Evolutionary conservation across 1,140 invertebrate genomes (phyloP).

Genomic region (Megalopta genalis): DNA sequence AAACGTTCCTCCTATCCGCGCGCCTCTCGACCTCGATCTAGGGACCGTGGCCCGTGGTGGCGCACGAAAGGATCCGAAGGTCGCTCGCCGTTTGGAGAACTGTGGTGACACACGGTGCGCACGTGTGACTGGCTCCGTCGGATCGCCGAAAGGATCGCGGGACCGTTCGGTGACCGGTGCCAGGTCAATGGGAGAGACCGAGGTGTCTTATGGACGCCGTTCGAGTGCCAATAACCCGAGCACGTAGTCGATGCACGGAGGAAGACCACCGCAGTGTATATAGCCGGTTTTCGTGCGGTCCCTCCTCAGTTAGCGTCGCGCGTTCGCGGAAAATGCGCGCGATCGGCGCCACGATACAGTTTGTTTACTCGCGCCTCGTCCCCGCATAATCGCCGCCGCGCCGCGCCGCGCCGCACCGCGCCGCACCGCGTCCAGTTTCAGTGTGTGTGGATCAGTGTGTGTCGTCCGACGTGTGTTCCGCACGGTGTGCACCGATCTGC

Average conservation of each 20-base stretch:
- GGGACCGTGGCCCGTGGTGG: too few species aligned
- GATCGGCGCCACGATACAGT: constrained; percentile 9
- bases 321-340: neutral
- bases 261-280: neutral
- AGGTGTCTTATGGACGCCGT: too few species aligned
- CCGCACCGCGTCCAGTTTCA: too few species aligned
- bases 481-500: neutral
- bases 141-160: neutral
- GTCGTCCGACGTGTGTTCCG: neutral
- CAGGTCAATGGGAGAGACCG: neutral
- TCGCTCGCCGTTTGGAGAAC: too few species aligned
- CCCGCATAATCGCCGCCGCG: neutral
- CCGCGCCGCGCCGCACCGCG: too few species aligned
- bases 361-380: constrained; percentile 8
- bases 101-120: too few species aligned
- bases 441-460: neutral
- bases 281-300: neutral
- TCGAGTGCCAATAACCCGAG: constrained; percentile 12
- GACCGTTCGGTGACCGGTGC: neutral
- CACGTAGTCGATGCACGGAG: neutral
- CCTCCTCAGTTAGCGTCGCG: neutral
- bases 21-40: too few species aligned
- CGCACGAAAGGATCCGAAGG: too few species aligned
- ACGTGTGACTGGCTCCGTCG: neutral
- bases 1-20: too few species aligned